Conservation (phyloP, 2,888 invertebrate genomes). For the Oscheius sp. region DNA sequence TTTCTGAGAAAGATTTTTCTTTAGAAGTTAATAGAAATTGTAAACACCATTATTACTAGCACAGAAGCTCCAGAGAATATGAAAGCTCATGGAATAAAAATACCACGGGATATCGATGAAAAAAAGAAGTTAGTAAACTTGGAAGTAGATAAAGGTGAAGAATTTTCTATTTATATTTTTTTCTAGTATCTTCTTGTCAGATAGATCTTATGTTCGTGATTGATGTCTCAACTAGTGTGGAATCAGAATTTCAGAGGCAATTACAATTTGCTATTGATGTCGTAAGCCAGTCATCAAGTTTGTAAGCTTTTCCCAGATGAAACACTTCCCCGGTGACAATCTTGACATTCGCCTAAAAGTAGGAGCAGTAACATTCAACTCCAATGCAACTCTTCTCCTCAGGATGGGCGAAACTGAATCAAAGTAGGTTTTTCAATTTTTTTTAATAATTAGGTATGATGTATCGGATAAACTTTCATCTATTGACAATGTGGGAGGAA, state of each 20-base stretch:
- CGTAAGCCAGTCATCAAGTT: constrained; percentile 30
- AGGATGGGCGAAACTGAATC: constrained; percentile 6
- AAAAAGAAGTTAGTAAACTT: not conserved
- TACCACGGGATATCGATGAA: not conserved
- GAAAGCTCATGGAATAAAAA: constrained; percentile 15
- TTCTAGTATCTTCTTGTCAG: constrained; percentile 32
- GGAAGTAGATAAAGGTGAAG: not conserved
- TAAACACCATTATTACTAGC: not conserved
- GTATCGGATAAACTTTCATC: constrained; percentile 45
- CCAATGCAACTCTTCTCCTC: constrained; percentile 30
- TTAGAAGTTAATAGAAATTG: not conserved
- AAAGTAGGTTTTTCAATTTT: not conserved
- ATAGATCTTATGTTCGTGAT: constrained; percentile 62
- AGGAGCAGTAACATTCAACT: constrained; percentile 56
- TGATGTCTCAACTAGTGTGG: constrained; percentile 62
- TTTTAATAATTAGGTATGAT: not conserved
- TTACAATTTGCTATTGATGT: constrained; percentile 56
- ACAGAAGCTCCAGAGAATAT: not conserved
- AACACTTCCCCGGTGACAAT: constrained; percentile 51
- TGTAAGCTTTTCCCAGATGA: constrained; percentile 38
- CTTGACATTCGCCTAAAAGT: constrained; percentile 49
- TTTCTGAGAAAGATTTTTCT: not conserved
- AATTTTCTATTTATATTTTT: not conserved
- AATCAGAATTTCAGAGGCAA: constrained; percentile 55
- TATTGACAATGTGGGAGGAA: constrained; percentile 44